These are phyloP conservation scores for Rousettus leschenaultii DNA, from an alignment of 2,113 vertebrate genomes.

Conservation along the genomic window DNA sequence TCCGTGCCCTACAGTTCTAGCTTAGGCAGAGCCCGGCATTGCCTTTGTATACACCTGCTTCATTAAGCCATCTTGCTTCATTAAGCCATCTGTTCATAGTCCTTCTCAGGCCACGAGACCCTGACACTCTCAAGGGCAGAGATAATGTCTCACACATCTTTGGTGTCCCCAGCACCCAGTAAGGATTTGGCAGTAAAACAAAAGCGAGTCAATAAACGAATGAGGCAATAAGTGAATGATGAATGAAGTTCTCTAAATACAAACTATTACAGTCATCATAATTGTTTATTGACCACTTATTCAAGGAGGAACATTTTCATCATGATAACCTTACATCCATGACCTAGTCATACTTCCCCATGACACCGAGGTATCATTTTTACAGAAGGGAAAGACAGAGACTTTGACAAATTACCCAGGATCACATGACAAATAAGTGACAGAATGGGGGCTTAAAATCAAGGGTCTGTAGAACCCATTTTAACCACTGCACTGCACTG, in stretches of 20 bases:
- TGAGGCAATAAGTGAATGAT: not conserved
- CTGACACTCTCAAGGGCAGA: not conserved
- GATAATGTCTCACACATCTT: not conserved
- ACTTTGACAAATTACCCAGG: not conserved
- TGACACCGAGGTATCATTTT: not conserved
- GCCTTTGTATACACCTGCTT: not conserved
- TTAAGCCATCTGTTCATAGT: not conserved
- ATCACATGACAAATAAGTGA: not conserved
- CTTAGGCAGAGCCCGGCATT: too few relatives aligned
- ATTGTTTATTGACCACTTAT: not conserved
- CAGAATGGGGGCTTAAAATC: not conserved
- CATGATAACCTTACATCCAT: not conserved
- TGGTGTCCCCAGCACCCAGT: not conserved
- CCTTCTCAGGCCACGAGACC: not conserved
- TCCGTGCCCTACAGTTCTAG: not conserved
- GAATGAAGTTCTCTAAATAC: not conserved
- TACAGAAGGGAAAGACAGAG: not conserved
- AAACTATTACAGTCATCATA: not conserved
- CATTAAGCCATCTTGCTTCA: not conserved
- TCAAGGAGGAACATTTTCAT: not conserved
- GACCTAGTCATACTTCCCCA: not conserved
- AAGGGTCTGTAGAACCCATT: not conserved
- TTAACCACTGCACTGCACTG: not conserved
- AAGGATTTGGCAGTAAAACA: slow-evolving; percentile 3
- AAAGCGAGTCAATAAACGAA: not conserved